A percentile compares a stretch with the other conserved stretches of the same genome.
Conservation (phyloP, 2,113 vertebrate species). For the Mesoclemmys tuberculata region DNA sequence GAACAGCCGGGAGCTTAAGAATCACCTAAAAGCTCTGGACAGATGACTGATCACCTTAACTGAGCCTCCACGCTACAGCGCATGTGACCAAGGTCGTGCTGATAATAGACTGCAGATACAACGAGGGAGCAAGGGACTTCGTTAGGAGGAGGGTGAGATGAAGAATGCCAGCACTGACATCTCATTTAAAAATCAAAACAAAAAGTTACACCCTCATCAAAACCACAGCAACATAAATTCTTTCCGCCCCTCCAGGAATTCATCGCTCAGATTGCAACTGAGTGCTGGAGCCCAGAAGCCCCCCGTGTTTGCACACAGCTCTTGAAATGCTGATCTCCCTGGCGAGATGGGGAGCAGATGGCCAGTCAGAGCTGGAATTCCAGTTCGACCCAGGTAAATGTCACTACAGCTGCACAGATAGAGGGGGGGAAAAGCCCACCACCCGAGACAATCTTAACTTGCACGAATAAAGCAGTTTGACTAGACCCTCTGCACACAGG, state of each 20-base stretch:
- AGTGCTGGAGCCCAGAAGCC: conserved; percentile 4
- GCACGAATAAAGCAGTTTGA: fast-evolving
- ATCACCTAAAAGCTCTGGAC: neutral
- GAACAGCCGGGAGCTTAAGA: neutral
- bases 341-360: conserved; percentile 6
- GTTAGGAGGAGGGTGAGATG: neutral
- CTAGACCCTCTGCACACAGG: fast-evolving
- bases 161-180: neutral
- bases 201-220: neutral
- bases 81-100: neutral
- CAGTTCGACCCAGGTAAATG: neutral
- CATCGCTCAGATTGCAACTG: neutral
- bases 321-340: neutral
- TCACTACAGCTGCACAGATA: conserved; percentile 19
- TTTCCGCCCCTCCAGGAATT: neutral
- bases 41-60: neutral
- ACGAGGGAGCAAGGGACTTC: neutral
- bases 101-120: neutral
- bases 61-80: fast-evolving
- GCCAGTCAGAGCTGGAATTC: neutral
- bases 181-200: neutral
- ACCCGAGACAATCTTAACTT: neutral
- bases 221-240: neutral
- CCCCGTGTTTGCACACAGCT: neutral
- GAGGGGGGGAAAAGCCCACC: neutral